Evolutionary conservation across 30 jellyfish, hydroid and myxozoan genomes (phyloP).

Genomic region (Aurelia aurita complex sp. Pacific): DNA sequence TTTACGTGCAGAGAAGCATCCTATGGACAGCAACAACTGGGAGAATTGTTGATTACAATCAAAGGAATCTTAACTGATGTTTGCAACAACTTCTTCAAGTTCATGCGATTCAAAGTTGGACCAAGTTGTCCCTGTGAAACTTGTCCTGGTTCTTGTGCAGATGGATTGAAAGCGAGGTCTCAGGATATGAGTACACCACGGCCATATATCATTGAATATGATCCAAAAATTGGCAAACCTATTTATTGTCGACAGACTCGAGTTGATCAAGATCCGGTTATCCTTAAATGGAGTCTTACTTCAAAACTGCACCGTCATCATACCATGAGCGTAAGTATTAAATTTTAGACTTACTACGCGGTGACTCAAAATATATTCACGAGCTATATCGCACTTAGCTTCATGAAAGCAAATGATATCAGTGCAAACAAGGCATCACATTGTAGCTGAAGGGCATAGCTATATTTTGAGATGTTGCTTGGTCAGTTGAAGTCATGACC

Average conservation of each 20-base stretch:
- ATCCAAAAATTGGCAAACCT: not conserved
- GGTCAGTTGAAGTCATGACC: too few relatives aligned
- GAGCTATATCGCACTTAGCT: too few relatives aligned
- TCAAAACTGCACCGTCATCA: too few relatives aligned
- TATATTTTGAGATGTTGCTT: too few relatives aligned
- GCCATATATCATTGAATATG: conserved; percentile 8
- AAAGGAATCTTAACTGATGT: conserved; percentile 7
- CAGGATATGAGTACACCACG: not conserved
- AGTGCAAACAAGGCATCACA: too few relatives aligned
- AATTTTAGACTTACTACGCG: too few relatives aligned
- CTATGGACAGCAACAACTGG: not conserved
- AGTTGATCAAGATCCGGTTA: not conserved
- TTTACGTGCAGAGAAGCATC: not conserved
- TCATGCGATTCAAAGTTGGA: conserved; percentile 29
- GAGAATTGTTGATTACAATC: not conserved
- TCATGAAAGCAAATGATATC: too few relatives aligned
- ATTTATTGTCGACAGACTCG: not conserved
- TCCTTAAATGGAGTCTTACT: not conserved
- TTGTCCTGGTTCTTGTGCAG: conserved; percentile 12
- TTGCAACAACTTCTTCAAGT: conserved; percentile 35
- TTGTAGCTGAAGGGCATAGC: too few relatives aligned
- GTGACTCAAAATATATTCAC: too few relatives aligned
- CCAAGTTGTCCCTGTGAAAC: conserved; percentile 13
- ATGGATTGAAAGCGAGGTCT: not conserved
- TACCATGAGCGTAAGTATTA: too few relatives aligned